A percentile compares a stretch with the other conserved stretches of the same genome.
Conservation (phyloP, 2,888 invertebrate species). For the Podotricha telesiphe region DNA sequence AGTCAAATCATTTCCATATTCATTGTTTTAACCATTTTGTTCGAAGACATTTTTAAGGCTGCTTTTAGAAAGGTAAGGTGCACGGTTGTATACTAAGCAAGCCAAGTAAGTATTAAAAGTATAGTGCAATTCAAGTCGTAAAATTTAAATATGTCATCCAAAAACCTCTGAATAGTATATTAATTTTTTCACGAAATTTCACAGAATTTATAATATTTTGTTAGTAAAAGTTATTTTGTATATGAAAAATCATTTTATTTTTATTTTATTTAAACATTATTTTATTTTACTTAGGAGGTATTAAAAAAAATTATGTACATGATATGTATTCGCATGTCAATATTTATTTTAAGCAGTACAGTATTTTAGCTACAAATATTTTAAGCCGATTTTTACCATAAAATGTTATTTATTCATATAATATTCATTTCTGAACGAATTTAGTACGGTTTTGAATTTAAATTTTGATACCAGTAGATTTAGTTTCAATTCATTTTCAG, state of each 20-base stretch:
- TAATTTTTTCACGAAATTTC: no score
- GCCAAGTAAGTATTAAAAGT: conserved; percentile 2
- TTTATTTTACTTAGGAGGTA: background rate
- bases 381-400: background rate
- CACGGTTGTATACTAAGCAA: conserved; percentile 8
- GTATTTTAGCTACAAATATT: background rate
- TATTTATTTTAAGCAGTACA: no score
- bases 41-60: conserved; percentile 7
- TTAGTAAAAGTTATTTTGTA: background rate
- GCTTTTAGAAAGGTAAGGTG: conserved; percentile 24
- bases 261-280: background rate
- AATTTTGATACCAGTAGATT: conserved; percentile 2
- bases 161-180: background rate
- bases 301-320: background rate
- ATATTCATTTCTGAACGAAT: background rate
- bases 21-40: conserved; percentile 14
- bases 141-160: background rate
- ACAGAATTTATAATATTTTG: no score
- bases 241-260: background rate
- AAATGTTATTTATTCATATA: background rate
- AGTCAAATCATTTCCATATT: conserved; percentile 11
- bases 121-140: background rate
- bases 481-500: background rate
- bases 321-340: background rate
- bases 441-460: background rate